phyloP scores from a whole-genome alignment of 2,113 vertebrate genomes.

The Gambusia holbrooki region DNA sequence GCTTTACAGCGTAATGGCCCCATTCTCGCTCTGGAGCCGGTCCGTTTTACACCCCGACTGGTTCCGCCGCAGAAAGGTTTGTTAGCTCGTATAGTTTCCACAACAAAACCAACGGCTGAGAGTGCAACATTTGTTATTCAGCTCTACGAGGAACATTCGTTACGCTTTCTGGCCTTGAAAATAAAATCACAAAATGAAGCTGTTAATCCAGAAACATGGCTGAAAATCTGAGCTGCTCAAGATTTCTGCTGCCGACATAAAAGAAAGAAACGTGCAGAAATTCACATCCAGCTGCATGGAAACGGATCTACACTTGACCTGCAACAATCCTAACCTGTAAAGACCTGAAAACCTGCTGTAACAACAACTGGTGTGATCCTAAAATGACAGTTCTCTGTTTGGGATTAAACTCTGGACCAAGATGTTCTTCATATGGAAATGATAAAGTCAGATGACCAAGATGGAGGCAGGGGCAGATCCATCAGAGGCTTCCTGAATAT shows the following conservation, averaged over 20 bases:
- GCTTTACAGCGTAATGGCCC: slow-evolving; percentile 40
- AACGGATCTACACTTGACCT: background rate
- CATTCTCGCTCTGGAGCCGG: background rate
- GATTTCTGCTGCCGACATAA: background rate
- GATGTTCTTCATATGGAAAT: too few species aligned
- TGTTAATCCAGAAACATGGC: background rate
- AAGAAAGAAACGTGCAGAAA: background rate
- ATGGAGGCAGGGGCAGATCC: background rate
- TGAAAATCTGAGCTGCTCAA: too few species aligned
- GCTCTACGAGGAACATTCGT: background rate
- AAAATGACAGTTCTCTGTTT: too few species aligned
- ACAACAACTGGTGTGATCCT: too few species aligned
- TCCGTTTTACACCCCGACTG: slow-evolving; percentile 3
- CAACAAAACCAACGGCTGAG: background rate
- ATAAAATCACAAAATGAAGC: background rate
- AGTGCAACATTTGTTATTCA: background rate
- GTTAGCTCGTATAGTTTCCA: slow-evolving; percentile 14
- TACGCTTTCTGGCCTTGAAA: background rate
- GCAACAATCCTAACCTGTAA: too few species aligned
- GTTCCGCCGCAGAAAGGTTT: slow-evolving; percentile 14
- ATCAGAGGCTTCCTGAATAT: background rate
- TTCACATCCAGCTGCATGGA: background rate
- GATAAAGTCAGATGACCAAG: too few species aligned
- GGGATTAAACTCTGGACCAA: too few species aligned
- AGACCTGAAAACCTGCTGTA: background rate